Percentiles rank a stretch among this genome's conserved stretches.
phyloP scores from a whole-genome alignment of 2,113 vertebrate species.

The Okapia johnstoni region DNA sequence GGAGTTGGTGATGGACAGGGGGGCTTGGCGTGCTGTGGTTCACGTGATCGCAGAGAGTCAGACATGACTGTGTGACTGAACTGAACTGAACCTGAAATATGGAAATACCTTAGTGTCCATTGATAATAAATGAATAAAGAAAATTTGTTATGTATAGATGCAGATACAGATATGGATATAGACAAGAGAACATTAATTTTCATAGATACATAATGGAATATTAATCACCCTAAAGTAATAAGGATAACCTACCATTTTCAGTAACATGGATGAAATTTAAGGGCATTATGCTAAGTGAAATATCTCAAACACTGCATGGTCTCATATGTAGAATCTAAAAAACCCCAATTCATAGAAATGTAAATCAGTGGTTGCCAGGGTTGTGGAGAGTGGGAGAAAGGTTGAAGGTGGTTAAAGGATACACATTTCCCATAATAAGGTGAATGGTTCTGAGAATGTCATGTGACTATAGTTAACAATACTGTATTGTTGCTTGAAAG shows the following conservation, averaged over 20 bases:
- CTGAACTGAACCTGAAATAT: not conserved
- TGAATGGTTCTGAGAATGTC: not conserved
- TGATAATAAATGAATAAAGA: not conserved
- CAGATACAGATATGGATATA: not conserved
- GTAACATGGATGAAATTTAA: not conserved
- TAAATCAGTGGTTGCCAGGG: not conserved
- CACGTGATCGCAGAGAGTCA: too few relatives aligned
- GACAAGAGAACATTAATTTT: not conserved
- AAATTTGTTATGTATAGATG: not conserved
- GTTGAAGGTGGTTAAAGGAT: not conserved
- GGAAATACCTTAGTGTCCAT: not conserved
- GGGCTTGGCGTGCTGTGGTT: too few relatives aligned
- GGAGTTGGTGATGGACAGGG: too few relatives aligned
- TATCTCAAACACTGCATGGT: not conserved
- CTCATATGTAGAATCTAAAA: not conserved
- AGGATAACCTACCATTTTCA: not conserved
- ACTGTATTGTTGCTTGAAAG: not conserved
- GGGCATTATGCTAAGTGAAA: not conserved
- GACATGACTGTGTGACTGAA: too few relatives aligned
- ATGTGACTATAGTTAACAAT: not conserved
- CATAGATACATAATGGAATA: not conserved
- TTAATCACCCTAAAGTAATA: not conserved
- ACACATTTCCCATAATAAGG: not conserved
- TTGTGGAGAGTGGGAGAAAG: not conserved
- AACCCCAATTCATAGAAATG: not conserved